phyloP scores from a whole-genome alignment of 2,888 invertebrate genomes.

The Epistrophella euchroma region DNA sequence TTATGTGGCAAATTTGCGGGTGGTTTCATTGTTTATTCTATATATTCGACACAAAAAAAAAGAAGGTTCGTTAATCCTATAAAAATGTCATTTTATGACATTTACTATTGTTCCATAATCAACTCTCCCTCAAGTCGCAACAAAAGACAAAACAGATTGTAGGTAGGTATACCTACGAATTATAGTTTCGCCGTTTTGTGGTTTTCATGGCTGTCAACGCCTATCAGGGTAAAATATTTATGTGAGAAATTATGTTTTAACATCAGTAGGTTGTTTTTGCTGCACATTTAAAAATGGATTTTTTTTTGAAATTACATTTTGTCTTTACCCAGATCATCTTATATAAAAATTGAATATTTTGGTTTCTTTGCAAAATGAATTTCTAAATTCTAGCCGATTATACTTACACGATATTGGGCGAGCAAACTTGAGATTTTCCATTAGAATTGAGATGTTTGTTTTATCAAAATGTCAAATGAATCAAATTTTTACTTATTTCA shows the following conservation, averaged over 20 bases:
- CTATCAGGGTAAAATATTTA: slow-evolving; percentile 47
- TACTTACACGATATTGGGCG: too few relatives aligned
- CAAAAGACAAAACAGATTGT: slow-evolving; percentile 1
- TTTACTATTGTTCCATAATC: slow-evolving; percentile 65
- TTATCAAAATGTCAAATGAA: too few relatives aligned
- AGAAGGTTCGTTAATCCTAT: slow-evolving; percentile 22
- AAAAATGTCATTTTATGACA: slow-evolving; percentile 63
- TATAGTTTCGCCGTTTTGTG: slow-evolving; percentile 24
- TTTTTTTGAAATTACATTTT: too few relatives aligned
- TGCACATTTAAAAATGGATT: background rate
- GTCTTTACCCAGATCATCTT: too few relatives aligned
- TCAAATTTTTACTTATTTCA: too few relatives aligned
- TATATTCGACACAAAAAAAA: background rate
- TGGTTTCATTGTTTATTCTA: slow-evolving; percentile 13
- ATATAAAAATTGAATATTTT: too few relatives aligned
- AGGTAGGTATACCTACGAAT: background rate
- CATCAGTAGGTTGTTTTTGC: too few relatives aligned
- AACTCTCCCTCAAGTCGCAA: background rate
- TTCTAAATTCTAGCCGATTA: too few relatives aligned
- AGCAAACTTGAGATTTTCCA: too few relatives aligned
- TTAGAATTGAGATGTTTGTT: too few relatives aligned
- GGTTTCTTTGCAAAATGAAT: too few relatives aligned
- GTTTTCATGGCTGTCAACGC: slow-evolving; percentile 61
- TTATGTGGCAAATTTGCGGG: slow-evolving; percentile 70
- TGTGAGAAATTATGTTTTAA: slow-evolving; percentile 1